Evolutionary conservation across 1,140 invertebrate genomes (phyloP), one percentile per base, ranked within the genome.

Genomic region (Cydia splendana): DNA sequence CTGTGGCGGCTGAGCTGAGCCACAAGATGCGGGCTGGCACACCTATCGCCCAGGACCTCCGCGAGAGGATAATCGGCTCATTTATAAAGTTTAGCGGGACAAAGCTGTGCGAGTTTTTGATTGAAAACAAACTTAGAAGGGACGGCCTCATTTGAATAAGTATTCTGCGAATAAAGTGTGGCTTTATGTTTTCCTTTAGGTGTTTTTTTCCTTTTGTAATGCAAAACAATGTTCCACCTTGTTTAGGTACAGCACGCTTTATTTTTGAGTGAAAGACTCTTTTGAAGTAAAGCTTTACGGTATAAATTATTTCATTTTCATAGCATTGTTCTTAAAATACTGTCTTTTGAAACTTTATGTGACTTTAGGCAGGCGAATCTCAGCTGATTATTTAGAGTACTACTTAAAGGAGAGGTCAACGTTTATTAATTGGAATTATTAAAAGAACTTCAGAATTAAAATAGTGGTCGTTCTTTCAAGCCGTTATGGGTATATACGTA

Each of bases 111-210:
- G 88, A 91, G 89, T 91, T 93, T 92, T 92, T 93, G 91, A 93
- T 93, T 93, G 91, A 93, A 93, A 93, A 93, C 88, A 93, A 93
- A 93, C 91, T 93, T 92, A 91, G 90, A 91, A 93, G 91, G 90
- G 90, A 92, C 91, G 90, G 89, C 86, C 88, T 93, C 90, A 93
- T 93, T 93, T 93, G 90, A 93, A 93, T 93, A 93, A 93, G 91
- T 93, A 93, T 93, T 91, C 88, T 88, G 87, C 87, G 89, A 93
- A 93, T 92, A 92, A 93, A 93, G 91, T 93, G 91, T 91, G 91
- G 91, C 90, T 93, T 93, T 91, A 93, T 93, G 90, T 93, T 93
- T 93, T 92, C 91, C 90, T 93, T 93, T 90, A 91, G 91, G 90
- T 91, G 88, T 93, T 91, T 93, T 91, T 93, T 92, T 90, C 87